A percentile compares a stretch with the other conserved stretches of the same genome.
Evolutionary conservation across 2,113 vertebrate genomes (phyloP).

Genomic region (Pteronura brasiliensis): DNA sequence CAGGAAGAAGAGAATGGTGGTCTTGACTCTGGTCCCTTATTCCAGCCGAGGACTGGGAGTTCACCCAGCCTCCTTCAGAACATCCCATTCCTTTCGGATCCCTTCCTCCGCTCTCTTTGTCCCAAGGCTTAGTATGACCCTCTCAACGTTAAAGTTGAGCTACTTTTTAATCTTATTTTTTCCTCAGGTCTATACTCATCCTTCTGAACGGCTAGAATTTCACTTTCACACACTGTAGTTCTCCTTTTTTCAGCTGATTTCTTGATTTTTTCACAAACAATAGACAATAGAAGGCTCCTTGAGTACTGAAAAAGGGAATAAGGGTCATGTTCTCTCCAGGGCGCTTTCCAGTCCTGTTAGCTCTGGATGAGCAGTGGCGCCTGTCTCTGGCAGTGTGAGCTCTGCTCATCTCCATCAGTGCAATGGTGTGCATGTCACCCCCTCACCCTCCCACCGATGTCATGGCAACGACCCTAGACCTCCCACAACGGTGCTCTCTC

Average conservation of each 20-base stretch:
- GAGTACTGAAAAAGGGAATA: neutral
- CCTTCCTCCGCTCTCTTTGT: neutral
- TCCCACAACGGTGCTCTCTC: accelerated
- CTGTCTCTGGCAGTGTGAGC: accelerated
- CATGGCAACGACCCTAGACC: neutral
- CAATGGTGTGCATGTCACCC: neutral
- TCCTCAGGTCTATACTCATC: neutral
- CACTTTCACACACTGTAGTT: neutral
- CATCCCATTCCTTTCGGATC: neutral
- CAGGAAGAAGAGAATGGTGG: neutral
- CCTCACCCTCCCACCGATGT: accelerated
- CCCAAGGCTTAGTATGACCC: neutral
- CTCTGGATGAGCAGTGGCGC: neutral
- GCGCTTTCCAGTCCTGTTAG: neutral
- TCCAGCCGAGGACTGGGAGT: neutral
- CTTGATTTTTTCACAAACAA: neutral
- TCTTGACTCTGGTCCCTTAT: neutral
- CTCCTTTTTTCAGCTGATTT: neutral
- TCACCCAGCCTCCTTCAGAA: neutral
- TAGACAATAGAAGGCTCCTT: neutral
- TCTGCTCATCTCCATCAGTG: too few relatives aligned
- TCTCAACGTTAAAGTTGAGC: neutral
- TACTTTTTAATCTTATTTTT: neutral
- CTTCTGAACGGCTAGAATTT: neutral
- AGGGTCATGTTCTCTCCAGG: neutral